These are phyloP conservation scores for Stegastes partitus DNA, from an alignment of 2,113 vertebrate species.

Conservation along the genomic window DNA sequence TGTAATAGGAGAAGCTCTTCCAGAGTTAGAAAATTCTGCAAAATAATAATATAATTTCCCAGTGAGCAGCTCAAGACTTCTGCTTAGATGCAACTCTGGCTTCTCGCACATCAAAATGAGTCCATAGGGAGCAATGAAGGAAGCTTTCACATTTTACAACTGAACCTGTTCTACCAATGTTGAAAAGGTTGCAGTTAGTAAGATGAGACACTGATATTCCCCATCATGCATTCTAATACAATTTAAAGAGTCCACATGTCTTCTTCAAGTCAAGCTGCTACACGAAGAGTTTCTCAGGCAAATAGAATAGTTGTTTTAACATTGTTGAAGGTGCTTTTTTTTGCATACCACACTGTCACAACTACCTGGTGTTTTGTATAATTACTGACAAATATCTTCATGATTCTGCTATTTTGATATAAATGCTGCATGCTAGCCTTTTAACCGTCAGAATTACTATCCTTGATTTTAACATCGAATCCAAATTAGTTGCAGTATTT, in stretches of 20 bases:
- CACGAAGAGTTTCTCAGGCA: not conserved
- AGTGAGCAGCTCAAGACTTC: not conserved
- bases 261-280: not conserved
- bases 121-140: not conserved
- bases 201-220: not conserved
- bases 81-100: not conserved
- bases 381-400: too few relatives aligned
- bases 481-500: too few relatives aligned
- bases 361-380: too few relatives aligned
- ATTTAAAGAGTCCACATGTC: not conserved
- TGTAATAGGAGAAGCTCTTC: not conserved
- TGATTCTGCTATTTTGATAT: not conserved
- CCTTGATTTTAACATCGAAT: not conserved
- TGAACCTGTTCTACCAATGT: not conserved
- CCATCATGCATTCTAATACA: not conserved
- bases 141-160: not conserved
- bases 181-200: not conserved
- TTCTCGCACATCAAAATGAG: not conserved
- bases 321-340: too few relatives aligned
- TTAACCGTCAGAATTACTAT: not conserved
- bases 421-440: not conserved
- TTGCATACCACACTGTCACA: too few relatives aligned
- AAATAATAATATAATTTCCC: not conserved
- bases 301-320: not conserved
- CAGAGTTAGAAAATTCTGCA: not conserved